Base-by-base conservation (phyloP, 2,113 vertebrate genomes). In the Rafetus swinhoei region DNA sequence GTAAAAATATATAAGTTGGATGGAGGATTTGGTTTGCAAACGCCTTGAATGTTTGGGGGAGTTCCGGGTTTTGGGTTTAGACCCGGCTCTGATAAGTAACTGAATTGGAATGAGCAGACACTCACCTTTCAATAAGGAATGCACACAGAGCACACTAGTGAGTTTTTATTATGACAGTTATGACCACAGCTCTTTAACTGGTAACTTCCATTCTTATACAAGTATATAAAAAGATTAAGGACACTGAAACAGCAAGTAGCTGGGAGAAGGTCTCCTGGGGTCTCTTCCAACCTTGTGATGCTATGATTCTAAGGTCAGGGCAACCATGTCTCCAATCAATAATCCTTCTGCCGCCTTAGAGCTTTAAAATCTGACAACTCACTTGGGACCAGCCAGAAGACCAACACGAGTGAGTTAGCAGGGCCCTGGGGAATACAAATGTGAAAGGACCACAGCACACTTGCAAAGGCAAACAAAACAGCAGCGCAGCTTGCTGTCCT, bases 381-480 rank as follows among this genome's bases (percentile, higher is more conserved):
- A 79, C 77, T 19, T 50, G 69, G 82, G 72, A 79, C 21, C n/a
- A 88, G 69, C n/a, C 1, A 0, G 25, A 50, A 77, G 88, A 79
- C 69, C 18, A 87, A 79, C 83, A 62, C 22, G 84, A 89, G 79
- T 50, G 52, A 60, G 85, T 57, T 72, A 5, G 80, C 39, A 74
- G 76, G 81, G 27, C 59, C 65, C 74, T 45, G 13, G 65, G 92
- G 86, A 88, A 50, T 76, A 91, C 83, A 85, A 84, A 93, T 29
- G 32, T 2, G 9, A 52, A 50, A 35, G 57, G 21, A 22, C 9
- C 18, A 76, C 76, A 88, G 84, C 82, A 15, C 25, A 0, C n/a
- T 84, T 2, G 3, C 92, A 85, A 74, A 93, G 79, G 53, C 90
- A 93, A 92, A 90, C 77, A 57, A 84, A 94, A 35, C 52, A 81